phyloP scores from a whole-genome alignment of 2,797 vertebrate species.

The Rhynchonycteris naso region DNA sequence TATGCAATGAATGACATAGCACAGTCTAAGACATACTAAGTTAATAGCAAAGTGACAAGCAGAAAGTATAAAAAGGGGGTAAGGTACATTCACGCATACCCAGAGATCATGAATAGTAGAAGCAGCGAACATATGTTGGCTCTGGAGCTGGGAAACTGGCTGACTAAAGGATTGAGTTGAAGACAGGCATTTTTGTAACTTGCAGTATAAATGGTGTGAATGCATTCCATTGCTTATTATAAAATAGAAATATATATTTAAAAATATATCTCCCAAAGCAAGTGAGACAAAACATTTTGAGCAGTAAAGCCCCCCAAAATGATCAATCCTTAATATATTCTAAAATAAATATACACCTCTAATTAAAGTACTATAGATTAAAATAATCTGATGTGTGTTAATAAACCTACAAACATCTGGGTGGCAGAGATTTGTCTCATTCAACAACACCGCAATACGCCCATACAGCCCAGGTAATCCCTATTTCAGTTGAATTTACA shows the following conservation, averaged over 20 bases:
- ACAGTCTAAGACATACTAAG: not conserved
- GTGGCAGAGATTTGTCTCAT: not conserved
- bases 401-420: not conserved
- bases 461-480: not conserved
- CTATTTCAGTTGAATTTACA: not conserved
- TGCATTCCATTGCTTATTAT: not conserved
- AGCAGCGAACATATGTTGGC: not conserved
- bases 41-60: not conserved
- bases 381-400: not conserved
- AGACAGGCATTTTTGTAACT: not conserved
- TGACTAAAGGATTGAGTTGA: not conserved
- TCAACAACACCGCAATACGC: not conserved
- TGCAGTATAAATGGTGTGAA: not conserved
- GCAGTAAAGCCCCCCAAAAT: not conserved
- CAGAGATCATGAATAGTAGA: not conserved
- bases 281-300: not conserved
- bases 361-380: not conserved
- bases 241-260: not conserved
- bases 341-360: not conserved
- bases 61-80: accelerated
- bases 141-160: not conserved
- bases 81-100: not conserved
- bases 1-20: accelerated
- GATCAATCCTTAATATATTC: not conserved
- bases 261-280: not conserved